These are phyloP conservation scores for Gadopsis bispinosus DNA, from an alignment of 2,797 vertebrate genomes.

Conservation along the genomic window DNA sequence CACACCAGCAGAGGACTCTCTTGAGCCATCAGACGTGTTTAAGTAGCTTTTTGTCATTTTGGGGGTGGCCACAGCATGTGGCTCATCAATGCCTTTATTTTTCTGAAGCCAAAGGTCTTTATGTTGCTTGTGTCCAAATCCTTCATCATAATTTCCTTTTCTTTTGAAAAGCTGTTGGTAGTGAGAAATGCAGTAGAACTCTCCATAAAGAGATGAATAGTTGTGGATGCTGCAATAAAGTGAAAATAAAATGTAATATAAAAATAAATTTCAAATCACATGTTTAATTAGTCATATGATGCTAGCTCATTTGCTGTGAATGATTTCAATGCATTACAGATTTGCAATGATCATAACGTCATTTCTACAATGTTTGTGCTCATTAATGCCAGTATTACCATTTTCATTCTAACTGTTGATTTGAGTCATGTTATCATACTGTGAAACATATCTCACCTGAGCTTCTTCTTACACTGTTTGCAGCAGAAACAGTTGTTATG, in stretches of 20 bases:
- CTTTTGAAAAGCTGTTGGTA: constrained; percentile 86
- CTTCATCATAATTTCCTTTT: constrained; percentile 86
- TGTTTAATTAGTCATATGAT: not conserved
- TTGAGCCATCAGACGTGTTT: constrained; percentile 20
- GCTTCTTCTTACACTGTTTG: constrained; percentile 86
- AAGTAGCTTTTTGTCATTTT: constrained; percentile 46
- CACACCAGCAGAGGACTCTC: constrained; percentile 24
- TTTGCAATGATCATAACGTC: not conserved
- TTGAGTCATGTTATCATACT: not conserved
- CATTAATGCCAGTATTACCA: not conserved
- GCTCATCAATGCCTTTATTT: constrained; percentile 60
- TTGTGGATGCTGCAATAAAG: constrained; percentile 87
- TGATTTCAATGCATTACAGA: constrained; percentile 17
- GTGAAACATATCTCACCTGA: constrained; percentile 85
- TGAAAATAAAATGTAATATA: constrained; percentile 33
- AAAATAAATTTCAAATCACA: not conserved
- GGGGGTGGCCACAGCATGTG: constrained; percentile 38
- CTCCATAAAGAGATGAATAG: constrained; percentile 85
- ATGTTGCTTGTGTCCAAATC: constrained; percentile 84
- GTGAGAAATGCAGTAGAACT: constrained; percentile 89
- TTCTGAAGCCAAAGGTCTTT: constrained; percentile 85
- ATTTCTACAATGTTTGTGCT: not conserved
- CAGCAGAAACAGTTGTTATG: constrained; percentile 90
- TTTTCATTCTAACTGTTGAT: not conserved
- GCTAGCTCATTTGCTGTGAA: not conserved